These are phyloP conservation scores for Neoarius graeffei DNA, from an alignment of 2,113 vertebrate species.

Conservation along the genomic window DNA sequence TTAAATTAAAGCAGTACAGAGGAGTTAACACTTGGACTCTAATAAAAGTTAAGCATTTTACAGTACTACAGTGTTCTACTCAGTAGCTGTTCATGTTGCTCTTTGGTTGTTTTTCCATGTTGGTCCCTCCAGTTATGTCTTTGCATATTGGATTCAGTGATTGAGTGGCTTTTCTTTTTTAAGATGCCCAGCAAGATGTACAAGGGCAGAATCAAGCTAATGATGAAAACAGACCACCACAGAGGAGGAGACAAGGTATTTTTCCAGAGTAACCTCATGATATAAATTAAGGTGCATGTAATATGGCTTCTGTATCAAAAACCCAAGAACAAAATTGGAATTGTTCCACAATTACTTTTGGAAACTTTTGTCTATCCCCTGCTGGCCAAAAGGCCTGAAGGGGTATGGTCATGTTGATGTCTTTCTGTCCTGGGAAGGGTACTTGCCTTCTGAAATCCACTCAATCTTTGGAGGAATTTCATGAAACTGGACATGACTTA, in stretches of 20 bases:
- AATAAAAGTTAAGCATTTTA: not conserved
- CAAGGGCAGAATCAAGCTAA: conserved; percentile 77
- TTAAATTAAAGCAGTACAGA: not conserved
- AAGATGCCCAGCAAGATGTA: conserved; percentile 62
- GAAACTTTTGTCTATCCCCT: not conserved
- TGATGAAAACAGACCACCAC: conserved; percentile 83
- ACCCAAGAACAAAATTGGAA: not conserved
- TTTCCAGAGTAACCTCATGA: not conserved
- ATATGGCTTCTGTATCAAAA: not conserved
- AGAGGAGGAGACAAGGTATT: conserved; percentile 84
- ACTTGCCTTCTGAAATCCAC: too few species aligned
- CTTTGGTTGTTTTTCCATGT: not conserved
- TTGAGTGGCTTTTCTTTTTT: not conserved
- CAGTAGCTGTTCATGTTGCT: not conserved
- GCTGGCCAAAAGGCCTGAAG: too few species aligned
- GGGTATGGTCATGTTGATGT: too few species aligned
- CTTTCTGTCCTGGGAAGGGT: too few species aligned
- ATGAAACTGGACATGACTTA: too few species aligned
- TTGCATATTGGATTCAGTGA: not conserved
- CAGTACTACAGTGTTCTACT: not conserved
- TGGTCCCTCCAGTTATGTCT: not conserved
- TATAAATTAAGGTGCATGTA: not conserved
- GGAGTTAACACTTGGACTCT: not conserved
- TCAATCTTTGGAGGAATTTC: too few species aligned
- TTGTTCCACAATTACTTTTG: not conserved